Evolutionary conservation across 2,797 vertebrate genomes (phyloP).

Genomic region (Melanotaenia nigrans): DNA sequence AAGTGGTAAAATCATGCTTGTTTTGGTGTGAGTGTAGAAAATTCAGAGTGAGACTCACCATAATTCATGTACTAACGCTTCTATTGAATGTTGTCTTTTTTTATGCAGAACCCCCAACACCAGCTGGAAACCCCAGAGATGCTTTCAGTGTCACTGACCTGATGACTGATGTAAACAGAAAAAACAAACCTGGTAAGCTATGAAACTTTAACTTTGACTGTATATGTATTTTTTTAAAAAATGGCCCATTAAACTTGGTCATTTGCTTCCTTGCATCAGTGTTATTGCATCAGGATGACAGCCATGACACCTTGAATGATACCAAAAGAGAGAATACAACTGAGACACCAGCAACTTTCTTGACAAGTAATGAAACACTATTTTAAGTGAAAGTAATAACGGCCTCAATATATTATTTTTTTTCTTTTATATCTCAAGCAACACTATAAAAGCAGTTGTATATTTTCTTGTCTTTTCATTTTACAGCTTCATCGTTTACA

Average conservation of each 20-base stretch:
- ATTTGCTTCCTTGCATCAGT: slow-evolving; percentile 4
- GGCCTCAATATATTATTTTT: not conserved
- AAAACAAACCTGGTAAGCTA: slow-evolving; percentile 27
- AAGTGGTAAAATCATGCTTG: not conserved
- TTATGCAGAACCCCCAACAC: slow-evolving; percentile 33
- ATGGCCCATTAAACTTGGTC: not conserved
- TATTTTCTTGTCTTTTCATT: not conserved
- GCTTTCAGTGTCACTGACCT: not conserved
- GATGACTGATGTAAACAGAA: not conserved
- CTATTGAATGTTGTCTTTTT: slow-evolving; percentile 1
- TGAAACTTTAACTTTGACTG: not conserved
- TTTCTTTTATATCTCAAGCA: not conserved
- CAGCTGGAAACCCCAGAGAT: slow-evolving; percentile 3
- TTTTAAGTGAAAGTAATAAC: not conserved
- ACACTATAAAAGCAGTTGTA: not conserved
- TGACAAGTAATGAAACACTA: slow-evolving; percentile 18
- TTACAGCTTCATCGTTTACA: slow-evolving; percentile 29
- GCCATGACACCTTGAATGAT: not conserved
- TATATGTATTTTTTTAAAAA: not conserved
- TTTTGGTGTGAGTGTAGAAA: not conserved
- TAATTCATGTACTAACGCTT: not conserved
- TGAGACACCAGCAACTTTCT: not conserved
- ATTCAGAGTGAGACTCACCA: not conserved
- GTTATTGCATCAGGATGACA: not conserved
- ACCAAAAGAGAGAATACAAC: slow-evolving; percentile 8